Percentiles rank a stretch among this genome's conserved stretches.
Conservation (phyloP, 2,797 vertebrate species). For the Sciurus vulgaris region DNA sequence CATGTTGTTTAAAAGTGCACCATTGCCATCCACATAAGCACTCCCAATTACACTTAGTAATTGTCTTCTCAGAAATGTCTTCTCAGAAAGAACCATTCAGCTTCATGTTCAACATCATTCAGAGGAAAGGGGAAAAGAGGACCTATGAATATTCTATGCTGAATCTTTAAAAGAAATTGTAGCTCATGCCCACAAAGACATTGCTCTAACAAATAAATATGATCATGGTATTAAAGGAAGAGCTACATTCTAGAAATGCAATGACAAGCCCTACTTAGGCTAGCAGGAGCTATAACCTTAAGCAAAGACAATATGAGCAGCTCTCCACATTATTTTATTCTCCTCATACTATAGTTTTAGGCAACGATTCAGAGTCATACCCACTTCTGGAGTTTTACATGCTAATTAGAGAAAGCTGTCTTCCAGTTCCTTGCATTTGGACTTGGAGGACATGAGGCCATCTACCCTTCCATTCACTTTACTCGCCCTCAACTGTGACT, state of each 20-base stretch:
- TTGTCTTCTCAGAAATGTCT: slow-evolving; percentile 27
- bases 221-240: slow-evolving; percentile 1
- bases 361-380: neutral
- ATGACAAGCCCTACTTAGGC: neutral
- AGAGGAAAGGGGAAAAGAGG: slow-evolving; percentile 29
- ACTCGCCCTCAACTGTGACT: neutral
- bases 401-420: slow-evolving; percentile 7
- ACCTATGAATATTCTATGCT: neutral
- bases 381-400: neutral
- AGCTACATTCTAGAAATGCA: neutral
- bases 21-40: neutral
- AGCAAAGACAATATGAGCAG: neutral
- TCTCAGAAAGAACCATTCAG: slow-evolving; percentile 10
- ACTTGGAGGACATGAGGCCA: neutral
- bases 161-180: slow-evolving; percentile 32
- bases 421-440: neutral
- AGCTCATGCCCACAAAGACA: neutral
- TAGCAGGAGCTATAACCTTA: neutral
- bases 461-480: neutral
- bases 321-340: neutral
- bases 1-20: neutral
- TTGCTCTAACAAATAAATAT: neutral
- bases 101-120: slow-evolving; percentile 23
- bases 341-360: neutral
- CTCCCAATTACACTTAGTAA: slow-evolving; percentile 48